Evolutionary conservation across 2,113 vertebrate species (phyloP), one percentile per base, ranked within the genome.

Genomic region (Campylomormyrus tamandua): DNA sequence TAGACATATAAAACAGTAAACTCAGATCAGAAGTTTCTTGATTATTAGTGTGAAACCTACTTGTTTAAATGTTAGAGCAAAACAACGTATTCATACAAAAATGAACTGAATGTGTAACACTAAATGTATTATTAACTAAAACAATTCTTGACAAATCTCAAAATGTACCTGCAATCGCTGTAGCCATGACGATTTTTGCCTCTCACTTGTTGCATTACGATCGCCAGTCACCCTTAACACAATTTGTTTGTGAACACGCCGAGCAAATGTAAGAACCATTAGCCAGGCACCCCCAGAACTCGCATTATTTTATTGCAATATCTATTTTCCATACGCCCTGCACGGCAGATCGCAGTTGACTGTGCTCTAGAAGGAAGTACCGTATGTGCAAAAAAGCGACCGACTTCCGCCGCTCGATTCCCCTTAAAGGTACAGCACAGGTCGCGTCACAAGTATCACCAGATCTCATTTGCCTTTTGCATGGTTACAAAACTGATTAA

Each of bases 131-230:
- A 39, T 10, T 31, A 66, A 15, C 70, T 84, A 10, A 13, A 50
- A 19, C 6, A 83, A 39, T 35, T 19, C 21, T 3, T 8, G 31
- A 83, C 39, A 39, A 58, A n/a, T 48, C 24, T 27, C 10, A 31
- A n/a, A n/a, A n/a, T 31, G 84, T 87, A 91, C 90, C 89, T 91
- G 84, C 56, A 52, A 27, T n/a, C 83, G n/a, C 35, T 13, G 10
- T 52, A 83, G 45, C 9, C 84, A 24, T 13, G 80, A 24, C 7
- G 88, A 21, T 80, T 35, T 35, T 21, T 50, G 46, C 9, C 24
- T 35, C 48, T 3, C 13, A 74, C n/a, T 5, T 62, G 84, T 50
- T 83, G 62, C 89, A 87, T 89, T 21, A 31, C n/a, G 31, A 88
- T 27, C 45, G 74, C 74, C 35, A 39, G 31, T 80, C 74, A 42